Percentiles rank a stretch among this genome's conserved stretches.
These are phyloP conservation scores for Anagrus nilaparvatae DNA, from an alignment of 1,140 invertebrate genomes.

Conservation along the genomic window DNA sequence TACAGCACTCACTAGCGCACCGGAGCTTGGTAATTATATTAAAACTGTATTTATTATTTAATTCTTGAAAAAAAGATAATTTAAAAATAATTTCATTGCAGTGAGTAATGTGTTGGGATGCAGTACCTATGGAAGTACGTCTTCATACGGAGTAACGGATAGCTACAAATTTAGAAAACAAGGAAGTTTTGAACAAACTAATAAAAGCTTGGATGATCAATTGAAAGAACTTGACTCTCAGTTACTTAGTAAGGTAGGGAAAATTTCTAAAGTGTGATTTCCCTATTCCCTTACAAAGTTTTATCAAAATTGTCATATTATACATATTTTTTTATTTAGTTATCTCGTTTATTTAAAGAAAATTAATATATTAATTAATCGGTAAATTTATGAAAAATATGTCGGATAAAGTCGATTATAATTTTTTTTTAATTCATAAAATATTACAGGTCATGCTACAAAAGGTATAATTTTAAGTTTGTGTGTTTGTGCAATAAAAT, in stretches of 20 bases:
- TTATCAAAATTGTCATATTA: slow-evolving; percentile 2
- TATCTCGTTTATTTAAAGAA: background rate
- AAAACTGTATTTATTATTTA: slow-evolving; percentile 1
- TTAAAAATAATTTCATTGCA: slow-evolving; percentile 22
- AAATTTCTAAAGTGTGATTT: slow-evolving; percentile 28
- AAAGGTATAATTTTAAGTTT: slow-evolving; percentile 36
- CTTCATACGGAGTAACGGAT: slow-evolving; percentile 49
- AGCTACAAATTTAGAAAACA: slow-evolving; percentile 49
- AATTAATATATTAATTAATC: background rate
- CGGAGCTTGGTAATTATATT: slow-evolving; percentile 34
- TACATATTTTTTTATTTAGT: slow-evolving; percentile 5
- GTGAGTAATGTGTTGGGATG: slow-evolving; percentile 48
- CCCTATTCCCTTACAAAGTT: slow-evolving; percentile 11
- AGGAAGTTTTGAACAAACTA: slow-evolving; percentile 61
- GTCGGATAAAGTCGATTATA: slow-evolving; percentile 7
- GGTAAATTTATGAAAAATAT: background rate
- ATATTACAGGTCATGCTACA: slow-evolving; percentile 29
- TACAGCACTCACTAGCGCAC: slow-evolving; percentile 34
- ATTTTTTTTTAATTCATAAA: slow-evolving; percentile 16
- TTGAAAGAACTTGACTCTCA: slow-evolving; percentile 70
- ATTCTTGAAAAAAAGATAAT: slow-evolving; percentile 1
- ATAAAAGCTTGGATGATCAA: slow-evolving; percentile 70
- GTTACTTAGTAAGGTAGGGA: slow-evolving; percentile 59
- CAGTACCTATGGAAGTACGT: slow-evolving; percentile 48
- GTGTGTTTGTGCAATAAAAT: slow-evolving; percentile 22